A percentile compares a stretch with the other conserved stretches of the same genome.
phyloP scores from a whole-genome alignment of 2,113 vertebrate genomes.

The Lasiurus borealis region DNA sequence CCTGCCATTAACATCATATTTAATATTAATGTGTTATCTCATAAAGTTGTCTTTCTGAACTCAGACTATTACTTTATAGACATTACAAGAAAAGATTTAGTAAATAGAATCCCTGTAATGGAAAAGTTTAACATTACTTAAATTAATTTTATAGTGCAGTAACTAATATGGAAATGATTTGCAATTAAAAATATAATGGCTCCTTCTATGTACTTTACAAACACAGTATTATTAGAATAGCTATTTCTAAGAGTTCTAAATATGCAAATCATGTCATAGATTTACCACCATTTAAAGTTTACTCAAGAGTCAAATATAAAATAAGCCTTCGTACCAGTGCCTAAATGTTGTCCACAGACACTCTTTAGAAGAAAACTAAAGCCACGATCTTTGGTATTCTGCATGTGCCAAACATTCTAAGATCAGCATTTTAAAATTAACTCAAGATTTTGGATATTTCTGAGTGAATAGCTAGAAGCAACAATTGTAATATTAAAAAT shows the following conservation, averaged over 20 bases:
- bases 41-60: constrained; percentile 6
- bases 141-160: constrained; percentile 23
- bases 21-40: neutral
- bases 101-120: neutral
- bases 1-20: neutral
- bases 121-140: constrained; percentile 26
- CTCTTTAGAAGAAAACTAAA: constrained; percentile 30
- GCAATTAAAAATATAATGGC: constrained; percentile 26
- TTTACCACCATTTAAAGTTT: constrained; percentile 22
- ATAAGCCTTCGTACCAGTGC: constrained; percentile 19
- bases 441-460: constrained; percentile 75
- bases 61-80: neutral
- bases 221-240: neutral
- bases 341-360: constrained; percentile 39
- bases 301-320: constrained; percentile 9
- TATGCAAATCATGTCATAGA: constrained; percentile 10
- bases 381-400: constrained; percentile 27
- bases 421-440: constrained; percentile 69
- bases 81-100: neutral
- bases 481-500: constrained; percentile 59
- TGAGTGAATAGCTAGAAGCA: constrained; percentile 52
- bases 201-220: constrained; percentile 42
- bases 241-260: constrained; percentile 50
- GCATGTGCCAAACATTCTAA: neutral
- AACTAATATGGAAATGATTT: constrained; percentile 48